phyloP scores from a whole-genome alignment of 2,888 invertebrate species.

The Lydus trimaculatus region DNA sequence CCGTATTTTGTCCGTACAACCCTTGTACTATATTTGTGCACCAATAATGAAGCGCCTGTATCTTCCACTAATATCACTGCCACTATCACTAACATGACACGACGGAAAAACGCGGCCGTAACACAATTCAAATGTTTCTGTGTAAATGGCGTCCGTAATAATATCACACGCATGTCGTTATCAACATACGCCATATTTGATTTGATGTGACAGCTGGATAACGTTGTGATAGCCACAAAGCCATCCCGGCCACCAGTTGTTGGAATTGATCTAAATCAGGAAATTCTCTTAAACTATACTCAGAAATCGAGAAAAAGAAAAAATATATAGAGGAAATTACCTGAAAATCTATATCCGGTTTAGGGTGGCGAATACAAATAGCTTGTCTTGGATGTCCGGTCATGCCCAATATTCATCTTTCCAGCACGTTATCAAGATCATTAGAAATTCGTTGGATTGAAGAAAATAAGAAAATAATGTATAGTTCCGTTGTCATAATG shows the following conservation, averaged over 20 bases:
- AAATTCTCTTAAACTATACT: not conserved
- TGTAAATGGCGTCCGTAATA: constrained; percentile 44
- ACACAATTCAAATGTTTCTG: constrained; percentile 52
- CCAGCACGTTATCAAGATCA: not conserved
- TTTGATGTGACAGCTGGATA: constrained; percentile 44
- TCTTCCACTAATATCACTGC: constrained; percentile 67
- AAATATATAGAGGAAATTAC: not conserved
- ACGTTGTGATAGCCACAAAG: constrained; percentile 37
- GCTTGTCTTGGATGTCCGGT: not conserved
- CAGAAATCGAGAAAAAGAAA: constrained; percentile 4
- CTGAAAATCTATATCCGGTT: not conserved
- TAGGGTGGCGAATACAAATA: not conserved
- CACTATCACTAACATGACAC: constrained; percentile 63
- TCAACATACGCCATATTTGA: constrained; percentile 41
- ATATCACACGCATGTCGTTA: constrained; percentile 57
- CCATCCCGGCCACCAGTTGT: constrained; percentile 28
- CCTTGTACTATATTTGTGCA: constrained; percentile 82
- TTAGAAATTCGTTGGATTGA: not conserved
- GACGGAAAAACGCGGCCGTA: constrained; percentile 49
- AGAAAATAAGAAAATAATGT: not conserved
- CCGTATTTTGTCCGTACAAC: constrained; percentile 92
- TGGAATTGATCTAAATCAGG: constrained; percentile 24
- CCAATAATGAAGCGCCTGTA: constrained; percentile 62
- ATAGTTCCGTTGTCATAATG: not conserved
- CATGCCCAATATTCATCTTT: constrained; percentile 1